Conservation (phyloP, 2,113 vertebrate species). For the Girardinichthys multiradiatus region DNA sequence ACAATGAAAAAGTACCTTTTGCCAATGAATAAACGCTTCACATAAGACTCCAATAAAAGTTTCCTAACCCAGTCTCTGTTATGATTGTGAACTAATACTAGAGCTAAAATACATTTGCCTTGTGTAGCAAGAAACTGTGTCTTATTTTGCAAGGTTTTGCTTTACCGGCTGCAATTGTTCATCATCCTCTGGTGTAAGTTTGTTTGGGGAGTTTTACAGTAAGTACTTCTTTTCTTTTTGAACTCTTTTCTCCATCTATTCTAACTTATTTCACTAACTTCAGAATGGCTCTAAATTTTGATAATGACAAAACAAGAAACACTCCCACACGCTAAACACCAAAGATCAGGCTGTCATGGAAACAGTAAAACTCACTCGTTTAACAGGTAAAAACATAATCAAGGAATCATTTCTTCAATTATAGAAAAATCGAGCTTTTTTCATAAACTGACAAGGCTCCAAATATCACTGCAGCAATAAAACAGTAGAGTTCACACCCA, state of each 20-base stretch:
- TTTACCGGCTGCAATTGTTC: neutral
- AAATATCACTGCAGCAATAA: neutral
- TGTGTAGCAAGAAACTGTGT: neutral
- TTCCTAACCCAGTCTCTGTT: neutral
- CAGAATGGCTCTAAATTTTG: neutral
- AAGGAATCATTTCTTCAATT: neutral
- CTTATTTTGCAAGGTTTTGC: neutral
- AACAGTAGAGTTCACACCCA: slow-evolving; percentile 32
- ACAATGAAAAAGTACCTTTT: neutral
- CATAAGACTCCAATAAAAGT: neutral
- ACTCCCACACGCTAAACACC: slow-evolving; percentile 1
- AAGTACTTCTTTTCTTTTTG: neutral
- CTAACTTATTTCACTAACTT: neutral
- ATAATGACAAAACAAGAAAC: neutral
- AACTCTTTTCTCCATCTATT: slow-evolving; percentile 4
- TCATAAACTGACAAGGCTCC: too few species aligned
- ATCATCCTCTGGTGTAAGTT: neutral
- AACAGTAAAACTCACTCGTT: neutral
- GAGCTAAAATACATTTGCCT: neutral
- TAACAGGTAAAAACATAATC: neutral
- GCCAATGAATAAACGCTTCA: too few species aligned
- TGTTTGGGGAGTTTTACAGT: neutral
- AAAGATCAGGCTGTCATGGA: slow-evolving; percentile 19
- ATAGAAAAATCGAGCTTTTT: neutral
- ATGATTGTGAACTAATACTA: neutral